A percentile compares a stretch with the other conserved stretches of the same genome.
phyloP scores from a whole-genome alignment of 1,140 invertebrate species.

The Philaenus spumarius region DNA sequence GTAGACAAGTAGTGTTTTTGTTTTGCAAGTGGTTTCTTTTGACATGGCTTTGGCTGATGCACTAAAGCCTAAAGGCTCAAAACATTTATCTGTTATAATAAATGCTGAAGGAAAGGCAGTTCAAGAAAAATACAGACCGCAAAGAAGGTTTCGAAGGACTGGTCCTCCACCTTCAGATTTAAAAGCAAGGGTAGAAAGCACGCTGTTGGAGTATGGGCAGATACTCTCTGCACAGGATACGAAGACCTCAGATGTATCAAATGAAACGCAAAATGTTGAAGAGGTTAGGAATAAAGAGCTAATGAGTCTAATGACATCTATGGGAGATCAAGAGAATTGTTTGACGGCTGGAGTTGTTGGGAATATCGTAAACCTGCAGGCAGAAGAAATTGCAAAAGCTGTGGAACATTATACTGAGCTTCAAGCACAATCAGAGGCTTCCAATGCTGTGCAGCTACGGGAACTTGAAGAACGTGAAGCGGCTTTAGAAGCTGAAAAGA shows the following conservation, averaged over 20 bases:
- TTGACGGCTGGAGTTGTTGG: conserved; percentile 41
- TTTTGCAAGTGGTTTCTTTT: too few species aligned
- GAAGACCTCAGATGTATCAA: too few species aligned
- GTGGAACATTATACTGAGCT: conserved; percentile 50
- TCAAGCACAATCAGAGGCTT: conserved; percentile 36
- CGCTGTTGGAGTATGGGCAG: conserved; percentile 55
- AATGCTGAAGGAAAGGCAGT: conserved; percentile 29
- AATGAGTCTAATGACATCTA: conserved; percentile 40
- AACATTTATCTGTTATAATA: conserved; percentile 28
- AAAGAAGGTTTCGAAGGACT: conserved; percentile 49
- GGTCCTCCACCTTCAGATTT: conserved; percentile 42
- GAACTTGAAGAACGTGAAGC: conserved; percentile 12
- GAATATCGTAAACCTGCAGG: conserved; percentile 44
- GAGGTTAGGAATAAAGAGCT: conserved; percentile 37
- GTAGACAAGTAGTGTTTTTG: too few species aligned
- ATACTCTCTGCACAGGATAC: conserved; percentile 10
- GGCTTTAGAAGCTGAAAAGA: conserved; percentile 11
- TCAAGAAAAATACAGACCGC: conserved; percentile 47
- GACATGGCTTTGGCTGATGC: conserved; percentile 27
- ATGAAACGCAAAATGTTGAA: too few species aligned
- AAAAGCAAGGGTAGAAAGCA: conserved; percentile 46
- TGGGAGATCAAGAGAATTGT: conserved; percentile 38
- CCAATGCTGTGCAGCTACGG: conserved; percentile 8
- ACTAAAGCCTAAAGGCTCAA: conserved; percentile 28
- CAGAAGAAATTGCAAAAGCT: conserved; percentile 46